phyloP scores from a whole-genome alignment of 2,797 vertebrate genomes.

The Poecilia velifera region DNA sequence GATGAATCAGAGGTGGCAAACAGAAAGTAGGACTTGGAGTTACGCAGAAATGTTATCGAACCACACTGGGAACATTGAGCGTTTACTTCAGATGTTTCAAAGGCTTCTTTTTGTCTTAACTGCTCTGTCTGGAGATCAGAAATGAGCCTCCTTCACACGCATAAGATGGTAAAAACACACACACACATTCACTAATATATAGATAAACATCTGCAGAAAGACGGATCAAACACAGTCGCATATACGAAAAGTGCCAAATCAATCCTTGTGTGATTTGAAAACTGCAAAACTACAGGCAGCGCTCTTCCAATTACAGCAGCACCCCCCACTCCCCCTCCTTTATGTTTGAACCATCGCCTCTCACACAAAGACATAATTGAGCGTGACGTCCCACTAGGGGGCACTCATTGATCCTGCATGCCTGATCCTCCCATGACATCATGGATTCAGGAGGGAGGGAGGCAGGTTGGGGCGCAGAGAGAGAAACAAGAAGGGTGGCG shows the following conservation, averaged over 20 bases:
- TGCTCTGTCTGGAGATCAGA: conserved; percentile 22
- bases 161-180: conserved; percentile 26
- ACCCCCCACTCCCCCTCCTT: conserved; percentile 3
- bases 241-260: conserved; percentile 33
- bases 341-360: conserved; percentile 56
- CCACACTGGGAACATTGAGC: conserved; percentile 18
- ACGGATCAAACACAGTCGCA: conserved; percentile 33
- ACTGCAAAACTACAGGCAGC: conserved; percentile 33
- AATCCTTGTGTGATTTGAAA: conserved; percentile 19
- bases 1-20: conserved; percentile 28
- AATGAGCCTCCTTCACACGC: conserved; percentile 31
- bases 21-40: conserved; percentile 6
- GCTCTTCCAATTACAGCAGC: conserved; percentile 33
- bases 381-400: conserved; percentile 72
- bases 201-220: conserved; percentile 40
- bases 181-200: conserved; percentile 16
- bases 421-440: conserved; percentile 69
- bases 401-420: conserved; percentile 70
- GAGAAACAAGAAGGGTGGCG: conserved; percentile 23
- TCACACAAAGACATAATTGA: conserved; percentile 71
- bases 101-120: conserved; percentile 22
- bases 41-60: conserved; percentile 48
- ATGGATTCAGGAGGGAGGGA: conserved; percentile 60
- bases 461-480: conserved; percentile 45
- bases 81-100: conserved; percentile 28